A percentile compares a stretch with the other conserved stretches of the same genome.
These are phyloP conservation scores for Lynx canadensis DNA, from an alignment of 2,113 vertebrate species.

Conservation along the genomic window DNA sequence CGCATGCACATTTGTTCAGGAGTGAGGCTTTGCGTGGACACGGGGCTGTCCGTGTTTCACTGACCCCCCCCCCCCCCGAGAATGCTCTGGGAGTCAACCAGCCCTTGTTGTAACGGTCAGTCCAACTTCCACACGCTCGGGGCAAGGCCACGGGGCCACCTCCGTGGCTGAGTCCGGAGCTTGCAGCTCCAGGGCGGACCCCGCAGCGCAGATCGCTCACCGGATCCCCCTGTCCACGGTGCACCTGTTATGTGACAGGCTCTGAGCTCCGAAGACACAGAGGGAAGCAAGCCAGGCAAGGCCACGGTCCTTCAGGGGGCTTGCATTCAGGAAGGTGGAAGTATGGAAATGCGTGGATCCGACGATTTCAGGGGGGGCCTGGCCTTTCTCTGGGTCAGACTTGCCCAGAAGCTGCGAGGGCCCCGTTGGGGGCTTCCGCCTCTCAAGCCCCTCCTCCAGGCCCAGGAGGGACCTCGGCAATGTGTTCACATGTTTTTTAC, in stretches of 20 bases:
- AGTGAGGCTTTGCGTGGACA: not conserved
- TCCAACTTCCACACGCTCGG: not conserved
- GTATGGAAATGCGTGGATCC: not conserved
- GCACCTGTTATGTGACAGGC: too few relatives aligned
- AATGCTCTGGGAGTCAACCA: accelerated
- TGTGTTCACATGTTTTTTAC: not conserved
- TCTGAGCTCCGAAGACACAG: not conserved
- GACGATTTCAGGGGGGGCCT: not conserved
- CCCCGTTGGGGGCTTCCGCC: too few relatives aligned
- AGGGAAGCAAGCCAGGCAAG: not conserved
- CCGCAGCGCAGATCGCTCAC: not conserved
- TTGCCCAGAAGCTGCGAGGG: not conserved
- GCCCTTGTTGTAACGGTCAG: not conserved
- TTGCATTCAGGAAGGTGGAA: not conserved
- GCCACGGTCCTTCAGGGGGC: not conserved
- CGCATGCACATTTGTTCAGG: not conserved
- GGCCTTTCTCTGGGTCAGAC: not conserved
- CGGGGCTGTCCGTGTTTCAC: accelerated
- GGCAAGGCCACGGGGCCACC: not conserved
- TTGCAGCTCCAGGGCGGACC: too few relatives aligned
- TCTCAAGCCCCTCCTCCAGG: too few relatives aligned
- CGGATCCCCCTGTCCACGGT: too few relatives aligned
- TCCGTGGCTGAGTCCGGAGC: accelerated
- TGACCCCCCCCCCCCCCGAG: not conserved
- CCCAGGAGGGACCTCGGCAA: not conserved